Conservation (phyloP, 2,888 invertebrate genomes). For the Drosophila tanythrix region DNA sequence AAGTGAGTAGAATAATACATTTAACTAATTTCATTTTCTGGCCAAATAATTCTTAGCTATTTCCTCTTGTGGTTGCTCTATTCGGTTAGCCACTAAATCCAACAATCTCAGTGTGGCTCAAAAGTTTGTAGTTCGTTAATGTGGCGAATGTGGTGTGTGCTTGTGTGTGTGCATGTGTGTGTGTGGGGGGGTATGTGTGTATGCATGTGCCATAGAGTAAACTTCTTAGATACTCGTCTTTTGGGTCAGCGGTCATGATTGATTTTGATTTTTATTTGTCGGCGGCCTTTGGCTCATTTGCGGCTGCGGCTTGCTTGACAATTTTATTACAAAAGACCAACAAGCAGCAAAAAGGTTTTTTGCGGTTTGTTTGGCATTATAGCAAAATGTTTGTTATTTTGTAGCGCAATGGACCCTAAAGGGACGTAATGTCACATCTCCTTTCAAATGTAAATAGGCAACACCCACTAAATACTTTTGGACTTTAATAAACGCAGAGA, state of each 20-base stretch:
- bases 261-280: slow-evolving; percentile 47
- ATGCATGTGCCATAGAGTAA: background rate
- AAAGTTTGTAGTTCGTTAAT: slow-evolving; percentile 34
- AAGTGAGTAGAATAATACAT: slow-evolving; percentile 44
- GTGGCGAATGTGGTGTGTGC: background rate
- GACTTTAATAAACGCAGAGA: slow-evolving; percentile 2
- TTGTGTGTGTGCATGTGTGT: background rate
- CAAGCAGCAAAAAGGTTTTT: slow-evolving; percentile 12
- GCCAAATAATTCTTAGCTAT: slow-evolving; percentile 22
- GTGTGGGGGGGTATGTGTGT: background rate
- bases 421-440: slow-evolving; percentile 9
- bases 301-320: slow-evolving; percentile 26
- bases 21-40: slow-evolving; percentile 63
- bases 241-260: slow-evolving; percentile 15
- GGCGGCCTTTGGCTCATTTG: slow-evolving; percentile 34
- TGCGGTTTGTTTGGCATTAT: slow-evolving; percentile 22
- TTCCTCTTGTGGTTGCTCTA: slow-evolving; percentile 24
- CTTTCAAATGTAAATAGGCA: slow-evolving; percentile 28
- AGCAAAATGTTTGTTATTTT: background rate
- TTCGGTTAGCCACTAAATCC: slow-evolving; percentile 28
- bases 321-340: slow-evolving; percentile 8
- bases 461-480: background rate
- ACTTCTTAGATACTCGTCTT: slow-evolving; percentile 6
- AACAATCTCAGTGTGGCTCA: slow-evolving; percentile 42
- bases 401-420: slow-evolving; percentile 24